Base-by-base conservation (phyloP, 2,888 invertebrate species). In the Diloba caeruleocephala region DNA sequence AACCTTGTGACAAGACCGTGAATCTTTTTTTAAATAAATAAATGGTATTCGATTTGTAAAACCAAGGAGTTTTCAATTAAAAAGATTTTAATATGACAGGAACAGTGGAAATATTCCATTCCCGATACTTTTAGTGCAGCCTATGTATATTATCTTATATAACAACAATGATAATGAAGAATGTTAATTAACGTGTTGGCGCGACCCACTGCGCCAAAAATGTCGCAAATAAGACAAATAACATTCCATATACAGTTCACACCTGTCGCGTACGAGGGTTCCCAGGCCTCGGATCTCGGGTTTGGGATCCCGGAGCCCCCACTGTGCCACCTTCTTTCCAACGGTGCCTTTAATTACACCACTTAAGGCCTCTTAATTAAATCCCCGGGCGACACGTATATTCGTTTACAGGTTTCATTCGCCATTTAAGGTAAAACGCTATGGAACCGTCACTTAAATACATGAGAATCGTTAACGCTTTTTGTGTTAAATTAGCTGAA, bases 341-440 rank as follows among this genome's bases (percentile, higher is more conserved):
- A 54, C 71, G 54, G 63, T 59, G 50, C 72, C 74, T 76, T 81
- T 83, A 82, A 84, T 87, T 83, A 81, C 65, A 61, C 69, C 79
- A 80, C 78, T 84, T 80, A 76, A 76, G 60, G 75, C 63, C 70
- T 76, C 81, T 85, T 86, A 85, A 87, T 87, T 82, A 85, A 78
- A 80, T 72, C 78, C 70, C 59, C 38, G 45, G 71, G 65, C 68
- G 68, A 78, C 77, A 76, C 69, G 71, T 74, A 71, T 70, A 71
- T 73, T 68, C 74, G 54, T 59, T 72, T 54, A 46, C 43, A 52
- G 54, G 57, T 68, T 78, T 79, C 74, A 74, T 76, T 74, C 66
- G 54, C 31, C 58, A 41, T 71, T 71, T 69, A 67, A 48, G 51
- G 46, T 38, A 33, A 54, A 64, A 55, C 49, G 60, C 42, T 61